A percentile compares a stretch with the other conserved stretches of the same genome.
Conservation (phyloP, 2,888 invertebrate species). For the Odontocolon sp. region DNA sequence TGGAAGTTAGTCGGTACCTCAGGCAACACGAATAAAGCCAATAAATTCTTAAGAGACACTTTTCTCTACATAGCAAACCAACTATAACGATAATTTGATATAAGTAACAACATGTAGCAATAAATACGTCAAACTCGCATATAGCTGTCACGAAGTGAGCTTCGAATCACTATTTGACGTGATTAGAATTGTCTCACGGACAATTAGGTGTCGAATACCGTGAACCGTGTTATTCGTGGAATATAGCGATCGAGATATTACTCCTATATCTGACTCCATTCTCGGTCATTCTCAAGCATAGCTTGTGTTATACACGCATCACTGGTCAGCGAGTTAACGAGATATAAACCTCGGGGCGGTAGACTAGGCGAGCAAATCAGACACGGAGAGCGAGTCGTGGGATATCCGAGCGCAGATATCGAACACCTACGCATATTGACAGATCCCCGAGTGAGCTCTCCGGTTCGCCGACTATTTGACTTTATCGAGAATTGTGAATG, state of each 20-base stretch:
- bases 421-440: constrained; percentile 58
- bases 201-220: constrained; percentile 24
- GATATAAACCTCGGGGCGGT: constrained; percentile 56
- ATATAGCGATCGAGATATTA: constrained; percentile 45
- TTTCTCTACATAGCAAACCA: too few relatives aligned
- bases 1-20: neutral
- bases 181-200: constrained; percentile 49
- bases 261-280: constrained; percentile 29
- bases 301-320: constrained; percentile 15
- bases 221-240: constrained; percentile 34
- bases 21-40: neutral
- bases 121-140: too few relatives aligned
- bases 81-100: too few relatives aligned
- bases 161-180: constrained; percentile 33
- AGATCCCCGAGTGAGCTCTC: constrained; percentile 42
- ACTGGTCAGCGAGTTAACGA: constrained; percentile 55
- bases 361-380: constrained; percentile 27
- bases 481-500: constrained; percentile 28
- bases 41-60: constrained; percentile 11
- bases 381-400: constrained; percentile 10
- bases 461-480: constrained; percentile 35
- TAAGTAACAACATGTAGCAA: too few relatives aligned
- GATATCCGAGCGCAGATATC: constrained; percentile 42
- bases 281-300: neutral
- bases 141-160: too few relatives aligned